Evolutionary conservation across 1,140 invertebrate species (phyloP).

Genomic region (Leptonema lineaticorne): DNA sequence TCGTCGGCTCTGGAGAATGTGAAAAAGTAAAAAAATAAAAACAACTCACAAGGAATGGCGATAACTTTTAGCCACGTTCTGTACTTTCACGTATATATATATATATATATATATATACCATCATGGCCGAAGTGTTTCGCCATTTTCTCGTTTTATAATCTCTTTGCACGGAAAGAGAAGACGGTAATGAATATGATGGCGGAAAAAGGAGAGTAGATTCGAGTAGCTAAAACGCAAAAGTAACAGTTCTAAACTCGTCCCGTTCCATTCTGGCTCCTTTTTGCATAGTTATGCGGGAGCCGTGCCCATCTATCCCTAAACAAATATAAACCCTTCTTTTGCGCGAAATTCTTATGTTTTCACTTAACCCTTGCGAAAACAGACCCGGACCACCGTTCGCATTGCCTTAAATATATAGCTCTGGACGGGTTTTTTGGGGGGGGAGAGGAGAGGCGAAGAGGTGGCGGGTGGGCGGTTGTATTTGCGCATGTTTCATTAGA

Average conservation of each 20-base stretch:
- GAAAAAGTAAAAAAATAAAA: too few species aligned
- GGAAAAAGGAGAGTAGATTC: too few species aligned
- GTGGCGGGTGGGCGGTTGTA: neutral
- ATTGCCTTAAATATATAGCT: neutral
- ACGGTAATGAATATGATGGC: too few species aligned
- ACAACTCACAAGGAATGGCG: too few species aligned
- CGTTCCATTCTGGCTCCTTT: too few species aligned
- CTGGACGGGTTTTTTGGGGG: neutral
- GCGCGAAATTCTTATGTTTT: conserved; percentile 13
- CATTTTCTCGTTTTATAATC: conserved; percentile 13
- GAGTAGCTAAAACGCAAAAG: too few species aligned
- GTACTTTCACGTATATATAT: too few species aligned
- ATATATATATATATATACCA: too few species aligned
- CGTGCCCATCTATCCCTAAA: conserved; percentile 7
- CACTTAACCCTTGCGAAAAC: conserved; percentile 11
- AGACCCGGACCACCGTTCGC: neutral
- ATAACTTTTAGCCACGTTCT: too few species aligned
- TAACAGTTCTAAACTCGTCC: too few species aligned
- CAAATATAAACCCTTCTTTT: conserved; percentile 15
- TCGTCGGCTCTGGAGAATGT: neutral
- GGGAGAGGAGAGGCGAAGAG: neutral
- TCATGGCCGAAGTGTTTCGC: neutral
- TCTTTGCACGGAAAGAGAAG: neutral
- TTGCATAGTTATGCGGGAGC: neutral
- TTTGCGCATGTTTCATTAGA: neutral